These are phyloP conservation scores for Stegostoma tigrinum DNA, from an alignment of 2,113 vertebrate species.

Conservation along the genomic window DNA sequence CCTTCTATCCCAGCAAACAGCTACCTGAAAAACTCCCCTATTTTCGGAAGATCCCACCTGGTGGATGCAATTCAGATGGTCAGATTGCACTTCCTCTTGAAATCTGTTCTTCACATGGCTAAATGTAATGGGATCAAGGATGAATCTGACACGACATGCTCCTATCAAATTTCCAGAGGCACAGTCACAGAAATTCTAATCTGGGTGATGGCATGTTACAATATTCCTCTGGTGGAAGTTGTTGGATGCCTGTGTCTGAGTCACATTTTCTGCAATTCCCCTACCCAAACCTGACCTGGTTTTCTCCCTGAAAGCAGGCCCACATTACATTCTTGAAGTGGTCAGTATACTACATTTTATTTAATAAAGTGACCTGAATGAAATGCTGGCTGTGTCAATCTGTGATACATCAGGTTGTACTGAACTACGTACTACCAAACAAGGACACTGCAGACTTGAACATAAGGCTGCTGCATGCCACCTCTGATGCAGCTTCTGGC, in stretches of 20 bases:
- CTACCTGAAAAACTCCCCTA: no score
- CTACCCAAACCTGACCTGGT: background rate
- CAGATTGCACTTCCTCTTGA: background rate
- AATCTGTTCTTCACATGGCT: background rate
- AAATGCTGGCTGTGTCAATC: background rate
- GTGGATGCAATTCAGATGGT: background rate
- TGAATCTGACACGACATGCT: background rate
- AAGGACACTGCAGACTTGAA: background rate
- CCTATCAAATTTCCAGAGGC: background rate
- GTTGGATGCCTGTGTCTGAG: background rate
- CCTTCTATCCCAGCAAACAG: no score
- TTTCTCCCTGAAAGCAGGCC: background rate
- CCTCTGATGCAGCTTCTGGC: background rate
- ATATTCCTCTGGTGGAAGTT: background rate
- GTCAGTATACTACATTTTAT: background rate
- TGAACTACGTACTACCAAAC: background rate
- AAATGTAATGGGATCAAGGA: background rate
- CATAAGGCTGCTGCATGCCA: background rate
- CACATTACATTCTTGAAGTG: background rate
- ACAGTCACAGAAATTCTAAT: background rate
- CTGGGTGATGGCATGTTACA: no score
- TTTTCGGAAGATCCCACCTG: no score
- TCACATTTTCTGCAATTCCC: background rate
- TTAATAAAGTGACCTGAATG: background rate
- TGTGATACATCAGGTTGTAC: background rate